Percentiles rank a stretch among this genome's conserved stretches.
phyloP scores from a whole-genome alignment of 2,797 vertebrate species.

The Oreochromis mossambicus region DNA sequence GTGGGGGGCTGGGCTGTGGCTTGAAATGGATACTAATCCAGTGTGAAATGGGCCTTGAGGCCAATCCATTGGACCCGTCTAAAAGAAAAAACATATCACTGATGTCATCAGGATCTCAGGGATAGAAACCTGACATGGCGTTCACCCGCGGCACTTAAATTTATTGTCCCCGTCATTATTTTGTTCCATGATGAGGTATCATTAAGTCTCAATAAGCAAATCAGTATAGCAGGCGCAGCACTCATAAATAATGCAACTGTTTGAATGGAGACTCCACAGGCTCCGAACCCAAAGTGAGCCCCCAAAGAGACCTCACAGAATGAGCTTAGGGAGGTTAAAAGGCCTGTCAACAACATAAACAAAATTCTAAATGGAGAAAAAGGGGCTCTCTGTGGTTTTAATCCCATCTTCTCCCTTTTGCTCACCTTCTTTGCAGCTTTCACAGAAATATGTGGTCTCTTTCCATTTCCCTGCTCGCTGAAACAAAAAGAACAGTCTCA shows the following conservation, averaged over 20 bases:
- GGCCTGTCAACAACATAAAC: conserved; percentile 74
- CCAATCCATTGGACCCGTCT: conserved; percentile 48
- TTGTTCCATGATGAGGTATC: conserved; percentile 70
- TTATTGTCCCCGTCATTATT: conserved; percentile 67
- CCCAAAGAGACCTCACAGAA: conserved; percentile 72
- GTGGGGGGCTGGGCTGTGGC: conserved; percentile 24
- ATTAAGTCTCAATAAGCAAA: conserved; percentile 64
- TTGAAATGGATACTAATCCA: conserved; percentile 72
- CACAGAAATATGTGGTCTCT: conserved; percentile 59
- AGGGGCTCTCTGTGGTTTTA: conserved; percentile 53
- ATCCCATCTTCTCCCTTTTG: conserved; percentile 50
- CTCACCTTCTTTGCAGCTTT: conserved; percentile 49
- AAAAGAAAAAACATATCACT: conserved; percentile 62
- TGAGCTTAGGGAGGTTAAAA: conserved; percentile 72
- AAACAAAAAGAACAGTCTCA: conserved; percentile 68
- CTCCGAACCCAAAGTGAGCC: conserved; percentile 61
- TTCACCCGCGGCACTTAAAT: conserved; percentile 64
- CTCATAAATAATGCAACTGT: conserved; percentile 81
- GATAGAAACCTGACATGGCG: conserved; percentile 46
- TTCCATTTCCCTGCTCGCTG: conserved; percentile 49
- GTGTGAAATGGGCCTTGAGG: conserved; percentile 69
- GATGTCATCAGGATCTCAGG: conserved; percentile 42
- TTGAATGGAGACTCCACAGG: conserved; percentile 68
- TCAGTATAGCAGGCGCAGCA: conserved; percentile 51
- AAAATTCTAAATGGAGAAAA: conserved; percentile 55